Evolutionary conservation across 1,140 invertebrate species (phyloP).

Genomic region (Drosophila navojoa): DNA sequence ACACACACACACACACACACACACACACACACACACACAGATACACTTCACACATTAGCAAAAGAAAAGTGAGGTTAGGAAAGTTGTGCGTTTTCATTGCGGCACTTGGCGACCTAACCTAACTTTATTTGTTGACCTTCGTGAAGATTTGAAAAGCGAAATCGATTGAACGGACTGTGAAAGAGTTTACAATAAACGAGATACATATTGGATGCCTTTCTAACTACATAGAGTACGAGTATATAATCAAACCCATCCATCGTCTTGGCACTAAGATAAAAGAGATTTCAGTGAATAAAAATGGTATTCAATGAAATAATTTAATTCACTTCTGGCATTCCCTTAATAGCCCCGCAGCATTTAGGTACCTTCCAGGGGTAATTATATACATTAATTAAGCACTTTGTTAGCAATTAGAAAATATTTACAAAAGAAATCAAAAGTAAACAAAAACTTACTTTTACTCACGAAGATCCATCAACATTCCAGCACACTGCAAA

Average conservation of each 20-base stretch:
- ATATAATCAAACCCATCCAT: no score
- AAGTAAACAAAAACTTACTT: background rate
- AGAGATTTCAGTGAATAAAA: background rate
- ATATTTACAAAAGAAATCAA: background rate
- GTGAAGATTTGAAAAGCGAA: background rate
- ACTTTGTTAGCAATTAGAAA: background rate
- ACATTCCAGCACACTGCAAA: background rate
- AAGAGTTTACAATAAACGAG: background rate
- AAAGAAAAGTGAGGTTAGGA: slow-evolving; percentile 14
- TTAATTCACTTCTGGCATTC: background rate
- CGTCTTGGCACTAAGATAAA: background rate
- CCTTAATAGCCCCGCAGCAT: background rate
- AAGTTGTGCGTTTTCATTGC: background rate
- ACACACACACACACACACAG: background rate
- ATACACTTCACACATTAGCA: no score
- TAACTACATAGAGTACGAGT: no score
- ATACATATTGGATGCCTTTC: background rate
- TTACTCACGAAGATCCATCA: background rate
- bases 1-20: no score
- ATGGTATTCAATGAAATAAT: background rate
- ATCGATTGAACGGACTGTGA: background rate
- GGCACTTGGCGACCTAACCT: slow-evolving; percentile 5
- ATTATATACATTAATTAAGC: no score
- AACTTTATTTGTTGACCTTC: slow-evolving; percentile 15
- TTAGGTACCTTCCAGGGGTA: no score